phyloP scores from a whole-genome alignment of 2,888 invertebrate genomes.

The Limnephilus marmoratus region DNA sequence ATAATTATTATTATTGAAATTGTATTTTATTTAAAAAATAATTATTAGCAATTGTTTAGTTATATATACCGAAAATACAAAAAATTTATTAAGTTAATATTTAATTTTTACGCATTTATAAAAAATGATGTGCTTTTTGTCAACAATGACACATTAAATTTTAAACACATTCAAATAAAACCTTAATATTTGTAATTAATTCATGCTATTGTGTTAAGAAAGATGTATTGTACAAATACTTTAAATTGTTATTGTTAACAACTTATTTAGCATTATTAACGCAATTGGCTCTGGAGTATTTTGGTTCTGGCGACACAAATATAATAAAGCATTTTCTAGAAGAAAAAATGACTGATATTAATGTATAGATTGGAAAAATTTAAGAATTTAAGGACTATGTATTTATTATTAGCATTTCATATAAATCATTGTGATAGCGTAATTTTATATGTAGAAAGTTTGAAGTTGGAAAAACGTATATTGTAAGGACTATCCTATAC shows the following conservation, averaged over 20 bases:
- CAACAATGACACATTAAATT: background rate
- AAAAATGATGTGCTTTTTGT: background rate
- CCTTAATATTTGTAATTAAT: background rate
- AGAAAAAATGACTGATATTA: constrained; percentile 50
- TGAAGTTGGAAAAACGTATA: background rate
- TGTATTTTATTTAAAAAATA: background rate
- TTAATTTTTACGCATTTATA: background rate
- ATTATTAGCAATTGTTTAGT: background rate
- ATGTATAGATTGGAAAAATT: constrained; percentile 34
- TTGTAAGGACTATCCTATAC: background rate
- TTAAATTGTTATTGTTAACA: background rate
- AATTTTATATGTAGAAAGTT: constrained; percentile 24
- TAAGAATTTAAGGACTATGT: constrained; percentile 25
- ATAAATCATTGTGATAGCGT: constrained; percentile 39
- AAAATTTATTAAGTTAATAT: background rate
- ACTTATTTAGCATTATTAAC: background rate
- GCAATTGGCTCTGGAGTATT: background rate
- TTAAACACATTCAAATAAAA: background rate
- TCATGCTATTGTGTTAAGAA: background rate
- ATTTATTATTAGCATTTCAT: constrained; percentile 35
- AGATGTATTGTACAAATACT: background rate
- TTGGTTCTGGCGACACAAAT: background rate
- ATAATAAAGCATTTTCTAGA: constrained; percentile 37
- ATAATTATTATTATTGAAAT: background rate
- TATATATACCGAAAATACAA: background rate